A percentile compares a stretch with the other conserved stretches of the same genome.
These are phyloP conservation scores for Berghia stephanieae DNA, from an alignment of 1,140 invertebrate genomes.

Conservation along the genomic window DNA sequence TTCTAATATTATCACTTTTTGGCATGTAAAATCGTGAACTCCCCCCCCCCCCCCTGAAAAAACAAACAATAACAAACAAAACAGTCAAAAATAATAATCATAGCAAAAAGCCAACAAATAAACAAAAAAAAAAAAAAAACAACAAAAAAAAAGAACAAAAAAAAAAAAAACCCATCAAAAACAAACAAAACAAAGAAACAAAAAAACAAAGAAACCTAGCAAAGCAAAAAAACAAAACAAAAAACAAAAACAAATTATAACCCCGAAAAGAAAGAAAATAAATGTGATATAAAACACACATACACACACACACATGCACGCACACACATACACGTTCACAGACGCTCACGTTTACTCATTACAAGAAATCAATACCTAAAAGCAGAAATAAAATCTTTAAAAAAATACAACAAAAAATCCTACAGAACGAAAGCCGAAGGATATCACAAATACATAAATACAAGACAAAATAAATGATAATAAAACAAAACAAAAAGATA, in stretches of 20 bases:
- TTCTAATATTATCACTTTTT: too few species aligned
- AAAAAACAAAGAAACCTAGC: background rate
- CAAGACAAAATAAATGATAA: background rate
- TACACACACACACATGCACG: conserved; percentile 17
- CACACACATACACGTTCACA: conserved; percentile 18
- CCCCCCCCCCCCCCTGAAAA: background rate
- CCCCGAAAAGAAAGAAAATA: background rate
- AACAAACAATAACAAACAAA: too few species aligned
- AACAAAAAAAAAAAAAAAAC: background rate
- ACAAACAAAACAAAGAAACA: too few species aligned
- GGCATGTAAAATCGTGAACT: background rate
- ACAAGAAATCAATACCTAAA: background rate
- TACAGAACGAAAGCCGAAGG: background rate
- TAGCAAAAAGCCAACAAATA: background rate
- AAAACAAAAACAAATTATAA: background rate
- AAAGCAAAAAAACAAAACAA: background rate
- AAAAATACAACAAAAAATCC: background rate
- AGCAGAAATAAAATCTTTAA: background rate
- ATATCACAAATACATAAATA: background rate
- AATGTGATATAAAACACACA: background rate
- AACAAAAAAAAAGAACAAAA: background rate
- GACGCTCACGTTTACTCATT: too few species aligned
- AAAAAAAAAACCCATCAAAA: background rate
- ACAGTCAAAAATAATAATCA: too few species aligned
- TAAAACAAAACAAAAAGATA: background rate